A percentile compares a stretch with the other conserved stretches of the same genome.
phyloP scores from a whole-genome alignment of 2,888 invertebrate species.

The Eristalis tenax region DNA sequence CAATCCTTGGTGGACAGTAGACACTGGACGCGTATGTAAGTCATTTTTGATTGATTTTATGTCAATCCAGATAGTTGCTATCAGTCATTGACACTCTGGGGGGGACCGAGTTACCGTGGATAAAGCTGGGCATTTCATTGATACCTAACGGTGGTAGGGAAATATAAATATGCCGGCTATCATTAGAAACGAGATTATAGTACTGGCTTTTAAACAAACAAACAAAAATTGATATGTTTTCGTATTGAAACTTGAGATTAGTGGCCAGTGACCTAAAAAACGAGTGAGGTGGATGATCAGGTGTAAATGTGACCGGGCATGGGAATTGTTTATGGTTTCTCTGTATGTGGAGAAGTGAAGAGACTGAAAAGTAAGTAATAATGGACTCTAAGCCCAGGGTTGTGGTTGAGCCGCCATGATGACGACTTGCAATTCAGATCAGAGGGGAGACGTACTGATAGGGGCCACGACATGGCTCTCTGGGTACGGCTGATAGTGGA shows the following conservation, averaged over 20 bases:
- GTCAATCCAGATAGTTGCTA: background rate
- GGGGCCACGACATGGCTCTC: too few relatives aligned
- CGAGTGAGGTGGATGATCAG: background rate
- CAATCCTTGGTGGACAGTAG: background rate
- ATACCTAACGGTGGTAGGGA: background rate
- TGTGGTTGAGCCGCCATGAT: too few relatives aligned
- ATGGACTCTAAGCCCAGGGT: too few relatives aligned
- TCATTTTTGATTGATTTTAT: background rate
- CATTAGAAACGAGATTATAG: background rate
- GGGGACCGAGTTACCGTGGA: background rate
- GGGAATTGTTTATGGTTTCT: background rate
- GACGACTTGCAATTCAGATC: too few relatives aligned
- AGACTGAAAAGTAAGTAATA: too few relatives aligned
- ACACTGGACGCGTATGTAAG: background rate
- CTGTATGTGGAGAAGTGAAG: background rate
- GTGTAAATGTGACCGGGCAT: background rate
- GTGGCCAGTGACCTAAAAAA: background rate
- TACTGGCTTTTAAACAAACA: background rate
- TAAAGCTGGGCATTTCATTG: background rate
- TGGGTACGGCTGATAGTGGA: too few relatives aligned
- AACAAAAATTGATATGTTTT: background rate
- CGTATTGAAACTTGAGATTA: background rate
- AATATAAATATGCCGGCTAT: background rate
- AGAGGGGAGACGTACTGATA: too few relatives aligned
- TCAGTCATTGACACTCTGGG: background rate